Base-by-base conservation (phyloP, 2,888 invertebrate genomes). In the Drosophila acutilabella region DNA sequence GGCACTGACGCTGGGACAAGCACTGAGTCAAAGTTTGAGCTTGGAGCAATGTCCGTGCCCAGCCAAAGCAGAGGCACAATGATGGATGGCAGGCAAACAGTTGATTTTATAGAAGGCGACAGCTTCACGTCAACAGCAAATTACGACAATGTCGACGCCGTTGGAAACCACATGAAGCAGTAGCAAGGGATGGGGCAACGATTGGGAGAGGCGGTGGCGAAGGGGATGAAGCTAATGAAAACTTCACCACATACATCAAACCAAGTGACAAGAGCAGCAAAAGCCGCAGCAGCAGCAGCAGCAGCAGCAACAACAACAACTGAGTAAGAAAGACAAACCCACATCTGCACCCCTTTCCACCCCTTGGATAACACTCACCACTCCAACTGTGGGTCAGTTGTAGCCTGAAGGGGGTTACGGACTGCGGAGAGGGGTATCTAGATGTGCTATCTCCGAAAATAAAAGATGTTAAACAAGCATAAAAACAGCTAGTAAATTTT, bases 91-190 rank as follows among this genome's bases (percentile, higher is more conserved):
- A 81, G 72, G 85, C 84, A 72, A 87, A 70, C 84, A 81, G 89
- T 84, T 84, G 83, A 84, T 89, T 84, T 84, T 87, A 89, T 84
- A 73, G 89, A 81, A 84, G 81, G 78, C 84, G 88, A 89, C 84
- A 89, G 82, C 87, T 80, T 74, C 78, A 85, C 86, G 88, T 86
- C 89, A 89, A 80, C 80, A 80, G 71, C 71, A 82, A 84, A 88
- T 88, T 89, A 87, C 85, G 71, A 64, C 53, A 51, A 38, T 59
- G 64, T 65, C 69, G 68, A 73, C 74, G 52, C 64, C 48, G 56
- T 52, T 66, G 48, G 78, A 80, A 74, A 71, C 89, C 88, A 78
- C 89, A 88, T 71, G 70, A 58, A 61, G 61, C 20, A 42, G 36
- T 8, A 14, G 57, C 47, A 40, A 48, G 30, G 30, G 30, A 42